Evolutionary conservation across 2,888 invertebrate species (phyloP), one percentile per base, ranked within the genome.

Genomic region (Tiphia femorata): DNA sequence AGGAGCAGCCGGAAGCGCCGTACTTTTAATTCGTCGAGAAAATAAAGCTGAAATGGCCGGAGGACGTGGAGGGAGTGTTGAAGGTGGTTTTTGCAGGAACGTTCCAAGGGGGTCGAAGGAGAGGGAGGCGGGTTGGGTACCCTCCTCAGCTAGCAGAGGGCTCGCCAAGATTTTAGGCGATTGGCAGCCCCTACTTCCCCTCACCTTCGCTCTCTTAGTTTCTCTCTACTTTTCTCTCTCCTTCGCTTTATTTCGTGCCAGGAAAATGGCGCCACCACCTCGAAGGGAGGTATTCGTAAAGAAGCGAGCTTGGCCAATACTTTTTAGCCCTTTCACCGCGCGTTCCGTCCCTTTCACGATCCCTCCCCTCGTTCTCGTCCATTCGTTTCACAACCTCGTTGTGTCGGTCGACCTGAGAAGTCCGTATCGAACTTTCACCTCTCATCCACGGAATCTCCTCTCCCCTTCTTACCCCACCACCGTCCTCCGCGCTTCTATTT

Each of bases 111-210:
- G 52, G 46, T 37, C 17, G 37, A 25, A 25, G 25, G 27, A 44
- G 48, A 61, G 52, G 25, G 58, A 61, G n/a, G n/a, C n/a, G n/a
- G n/a, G n/a, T n/a, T n/a, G n/a, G n/a, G 57, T 29, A 16, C 30
- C 16, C 37, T 53, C 49, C n/a, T n/a, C n/a, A n/a, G n/a, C n/a
- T n/a, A n/a, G n/a, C n/a, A n/a, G n/a, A n/a, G n/a, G n/a, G n/a
- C n/a, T n/a, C 23, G 23, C 42, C 27, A 56, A 58, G 70, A 70
- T 70, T 69, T 69, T 53, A 55, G 42, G 37, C 64, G 62, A 70
- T 64, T 54, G 65, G 50, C 46, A 62, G 29, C 52, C 14, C 27
- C 14, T 37, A n/a, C 27, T 17, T 33, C n/a, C 8, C 2, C 20
- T 4, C 42, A 25, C 41, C 10, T 8, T 19, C 33, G 7, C 12